Evolutionary conservation across 2,797 vertebrate genomes (phyloP).

Genomic region (Ctenopoma multispine): DNA sequence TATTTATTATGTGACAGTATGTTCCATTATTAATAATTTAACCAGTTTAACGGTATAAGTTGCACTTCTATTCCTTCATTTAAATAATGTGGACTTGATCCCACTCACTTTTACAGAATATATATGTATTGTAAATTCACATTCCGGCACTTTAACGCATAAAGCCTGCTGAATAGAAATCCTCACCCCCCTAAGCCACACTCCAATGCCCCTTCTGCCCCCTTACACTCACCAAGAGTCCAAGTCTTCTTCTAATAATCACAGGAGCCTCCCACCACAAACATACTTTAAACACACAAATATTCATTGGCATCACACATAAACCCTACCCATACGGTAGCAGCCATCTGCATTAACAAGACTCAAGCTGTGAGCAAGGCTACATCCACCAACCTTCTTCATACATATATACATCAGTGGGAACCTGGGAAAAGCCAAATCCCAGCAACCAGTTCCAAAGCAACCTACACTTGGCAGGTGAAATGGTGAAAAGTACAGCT

Average conservation of each 20-base stretch:
- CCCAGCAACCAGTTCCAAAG: constrained; percentile 70
- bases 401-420: constrained; percentile 65
- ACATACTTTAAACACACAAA: constrained; percentile 82
- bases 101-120: constrained; percentile 23
- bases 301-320: constrained; percentile 82
- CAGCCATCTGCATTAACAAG: constrained; percentile 84
- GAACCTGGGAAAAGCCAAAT: constrained; percentile 71
- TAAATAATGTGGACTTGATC: constrained; percentile 11
- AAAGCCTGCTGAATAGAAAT: constrained; percentile 62
- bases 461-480: constrained; percentile 84
- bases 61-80: background rate
- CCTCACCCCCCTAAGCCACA: constrained; percentile 68
- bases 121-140: constrained; percentile 39
- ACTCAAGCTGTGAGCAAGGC: constrained; percentile 79
- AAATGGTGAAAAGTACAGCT: constrained; percentile 70
- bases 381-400: constrained; percentile 74
- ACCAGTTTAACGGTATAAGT: too few species aligned
- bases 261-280: constrained; percentile 76
- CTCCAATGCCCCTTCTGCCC: constrained; percentile 68
- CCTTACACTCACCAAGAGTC: constrained; percentile 65
- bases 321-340: constrained; percentile 70
- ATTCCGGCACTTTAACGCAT: constrained; percentile 57
- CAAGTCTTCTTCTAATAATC: constrained; percentile 71
- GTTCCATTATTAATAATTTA: background rate
- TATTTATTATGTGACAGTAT: background rate